Conservation (phyloP, 2,888 invertebrate species). For the Netelia virgata region DNA sequence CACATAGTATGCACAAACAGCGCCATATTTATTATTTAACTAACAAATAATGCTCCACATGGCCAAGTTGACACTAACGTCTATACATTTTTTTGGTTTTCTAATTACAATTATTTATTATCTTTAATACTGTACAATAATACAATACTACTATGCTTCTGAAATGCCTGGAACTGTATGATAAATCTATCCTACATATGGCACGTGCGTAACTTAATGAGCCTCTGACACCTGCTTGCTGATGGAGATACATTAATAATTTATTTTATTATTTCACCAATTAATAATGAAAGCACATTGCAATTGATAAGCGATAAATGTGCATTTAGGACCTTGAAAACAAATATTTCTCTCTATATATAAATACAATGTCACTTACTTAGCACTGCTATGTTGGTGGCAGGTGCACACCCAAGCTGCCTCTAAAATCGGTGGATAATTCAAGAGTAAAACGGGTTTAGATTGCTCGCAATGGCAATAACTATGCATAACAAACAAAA, state of each 20-base stretch:
- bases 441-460: constrained; percentile 69
- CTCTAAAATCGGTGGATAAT: constrained; percentile 75
- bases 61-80: constrained; percentile 85
- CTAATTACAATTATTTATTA: constrained; percentile 59
- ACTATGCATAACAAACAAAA: constrained; percentile 66
- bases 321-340: constrained; percentile 60
- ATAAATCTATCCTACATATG: constrained; percentile 78
- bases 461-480: constrained; percentile 70
- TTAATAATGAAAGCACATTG: constrained; percentile 69
- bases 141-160: constrained; percentile 75
- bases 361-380: constrained; percentile 74
- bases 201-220: constrained; percentile 81
- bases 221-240: constrained; percentile 83
- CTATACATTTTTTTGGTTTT: constrained; percentile 68
- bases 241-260: constrained; percentile 80
- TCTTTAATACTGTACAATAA: constrained; percentile 70
- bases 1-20: constrained; percentile 78
- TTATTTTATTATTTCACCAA: constrained; percentile 66
- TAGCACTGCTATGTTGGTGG: constrained; percentile 81
- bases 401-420: constrained; percentile 84
- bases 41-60: constrained; percentile 82
- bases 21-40: constrained; percentile 73
- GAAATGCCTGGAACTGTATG: constrained; percentile 82
- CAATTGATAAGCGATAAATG: constrained; percentile 70
- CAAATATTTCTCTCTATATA: constrained; percentile 34